Base-by-base conservation (phyloP, 2,888 invertebrate genomes). In the Oscheius sp. region DNA sequence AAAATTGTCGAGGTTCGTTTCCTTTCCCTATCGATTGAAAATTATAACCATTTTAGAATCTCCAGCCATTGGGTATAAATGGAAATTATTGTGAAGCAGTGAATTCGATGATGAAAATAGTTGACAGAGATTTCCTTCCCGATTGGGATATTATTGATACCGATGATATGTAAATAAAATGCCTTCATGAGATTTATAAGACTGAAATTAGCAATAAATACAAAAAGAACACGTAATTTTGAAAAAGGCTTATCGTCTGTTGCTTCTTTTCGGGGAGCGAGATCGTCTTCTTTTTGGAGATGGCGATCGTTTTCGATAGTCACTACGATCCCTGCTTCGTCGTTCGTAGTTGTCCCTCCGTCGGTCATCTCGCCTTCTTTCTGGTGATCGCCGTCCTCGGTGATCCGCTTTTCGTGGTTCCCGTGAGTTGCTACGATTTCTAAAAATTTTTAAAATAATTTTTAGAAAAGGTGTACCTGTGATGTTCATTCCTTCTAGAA, bases 131-230 rank as follows among this genome's bases (percentile, higher is more conserved):
- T 2, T 43, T 63, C 35, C 9, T 35, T 16, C 63, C 13, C 5
- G 63, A 63, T 43, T 63, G 63, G 63, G 63, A 63, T n/a, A 63
- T 63, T 12, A 63, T 63, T 25, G 63, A 63, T 43, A 43, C 25
- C 13, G 46, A 46, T n/a, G 63, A 63, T 49, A 49, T 49, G 49
- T 18, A 7, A n/a, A 13, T 49, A 49, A 49, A 49, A 13, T 13
- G 9, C 9, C 9, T 35, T 9, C 35, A 35, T 35, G 35, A 35
- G 9, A 35, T 35, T 35, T 35, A 35, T 35, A 35, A 35, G 35
- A 35, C 35, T 35, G 35, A 35, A 35, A 6, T 35, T 35, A 35
- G 35, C 35, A 35, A 9, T 35, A 35, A 9, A 35, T 35, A 35
- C 35, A 35, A 35, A 35, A 35, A 35, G 35, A 9, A 35, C 35